A percentile compares a stretch with the other conserved stretches of the same genome.
These are phyloP conservation scores for Antennarius maculatus DNA, from an alignment of 2,797 vertebrate species.

Conservation along the genomic window DNA sequence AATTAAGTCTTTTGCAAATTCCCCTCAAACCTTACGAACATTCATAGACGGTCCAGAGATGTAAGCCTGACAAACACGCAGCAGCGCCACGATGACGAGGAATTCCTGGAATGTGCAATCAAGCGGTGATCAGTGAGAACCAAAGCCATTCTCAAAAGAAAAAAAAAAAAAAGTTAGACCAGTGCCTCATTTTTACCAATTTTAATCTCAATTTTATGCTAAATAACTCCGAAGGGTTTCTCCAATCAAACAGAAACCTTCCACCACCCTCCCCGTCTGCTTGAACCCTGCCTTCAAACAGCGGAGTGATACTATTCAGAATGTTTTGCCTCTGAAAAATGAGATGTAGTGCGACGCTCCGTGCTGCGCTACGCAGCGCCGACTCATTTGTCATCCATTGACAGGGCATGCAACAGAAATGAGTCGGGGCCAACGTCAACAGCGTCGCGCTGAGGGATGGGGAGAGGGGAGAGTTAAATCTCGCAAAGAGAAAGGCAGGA, in stretches of 20 bases:
- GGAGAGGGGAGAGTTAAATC: slow-evolving; percentile 41
- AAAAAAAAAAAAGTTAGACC: background rate
- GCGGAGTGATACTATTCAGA: slow-evolving; percentile 39
- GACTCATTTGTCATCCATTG: slow-evolving; percentile 66
- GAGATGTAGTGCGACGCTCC: slow-evolving; percentile 42
- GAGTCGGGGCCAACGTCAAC: slow-evolving; percentile 59
- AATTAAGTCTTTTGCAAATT: background rate
- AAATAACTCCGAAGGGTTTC: background rate
- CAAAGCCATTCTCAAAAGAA: background rate
- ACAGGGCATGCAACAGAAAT: slow-evolving; percentile 58
- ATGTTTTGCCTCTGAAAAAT: slow-evolving; percentile 39
- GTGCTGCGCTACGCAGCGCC: slow-evolving; percentile 25
- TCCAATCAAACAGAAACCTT: slow-evolving; percentile 15
- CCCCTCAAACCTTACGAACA: background rate
- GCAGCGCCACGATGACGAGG: background rate
- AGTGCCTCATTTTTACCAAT: background rate
- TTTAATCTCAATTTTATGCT: background rate
- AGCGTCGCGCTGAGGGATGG: slow-evolving; percentile 30
- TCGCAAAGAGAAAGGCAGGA: slow-evolving; percentile 53
- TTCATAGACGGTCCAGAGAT: background rate
- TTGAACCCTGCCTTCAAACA: background rate
- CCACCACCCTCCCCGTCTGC: no score
- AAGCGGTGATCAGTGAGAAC: background rate
- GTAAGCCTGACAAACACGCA: background rate
- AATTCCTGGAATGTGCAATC: background rate